phyloP scores from a whole-genome alignment of 2,888 invertebrate genomes.

The Drosophila paranaensis region DNA sequence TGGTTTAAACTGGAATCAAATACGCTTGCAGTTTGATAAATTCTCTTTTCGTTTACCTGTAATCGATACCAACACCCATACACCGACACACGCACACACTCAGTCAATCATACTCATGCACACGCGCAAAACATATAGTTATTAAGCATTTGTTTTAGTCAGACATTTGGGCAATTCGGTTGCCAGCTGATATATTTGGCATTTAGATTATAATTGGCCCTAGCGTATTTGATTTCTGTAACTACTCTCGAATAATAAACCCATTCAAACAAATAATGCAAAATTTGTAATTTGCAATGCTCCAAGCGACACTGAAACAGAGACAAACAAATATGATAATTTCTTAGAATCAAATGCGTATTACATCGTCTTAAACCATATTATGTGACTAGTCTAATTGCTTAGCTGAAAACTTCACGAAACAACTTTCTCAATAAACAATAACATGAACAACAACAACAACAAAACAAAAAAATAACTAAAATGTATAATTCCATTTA shows the following conservation, averaged over 20 bases:
- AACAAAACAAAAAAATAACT: slow-evolving; percentile 31
- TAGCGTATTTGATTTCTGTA: slow-evolving; percentile 73
- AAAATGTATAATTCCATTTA: slow-evolving; percentile 71
- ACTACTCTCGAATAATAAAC: slow-evolving; percentile 74
- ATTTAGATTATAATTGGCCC: slow-evolving; percentile 50
- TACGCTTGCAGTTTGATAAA: slow-evolving; percentile 68
- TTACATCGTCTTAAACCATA: slow-evolving; percentile 72
- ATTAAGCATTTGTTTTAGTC: slow-evolving; percentile 48
- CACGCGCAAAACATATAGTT: slow-evolving; percentile 36
- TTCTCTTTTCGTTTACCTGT: slow-evolving; percentile 22
- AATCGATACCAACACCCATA: background rate
- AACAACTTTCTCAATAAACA: slow-evolving; percentile 41
- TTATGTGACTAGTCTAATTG: slow-evolving; percentile 78
- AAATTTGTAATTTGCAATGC: slow-evolving; percentile 68
- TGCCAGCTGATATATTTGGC: slow-evolving; percentile 53
- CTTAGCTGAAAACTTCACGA: slow-evolving; percentile 69
- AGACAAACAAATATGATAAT: slow-evolving; percentile 60
- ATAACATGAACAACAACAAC: slow-evolving; percentile 8
- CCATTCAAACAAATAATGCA: slow-evolving; percentile 32
- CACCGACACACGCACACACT: background rate
- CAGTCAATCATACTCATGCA: background rate
- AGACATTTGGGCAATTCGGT: slow-evolving; percentile 46
- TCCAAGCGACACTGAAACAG: slow-evolving; percentile 55
- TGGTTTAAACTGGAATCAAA: slow-evolving; percentile 77
- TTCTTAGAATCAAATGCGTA: slow-evolving; percentile 79